These are phyloP conservation scores for Coluber constrictor DNA, from an alignment of 2,797 vertebrate species.

Conservation along the genomic window DNA sequence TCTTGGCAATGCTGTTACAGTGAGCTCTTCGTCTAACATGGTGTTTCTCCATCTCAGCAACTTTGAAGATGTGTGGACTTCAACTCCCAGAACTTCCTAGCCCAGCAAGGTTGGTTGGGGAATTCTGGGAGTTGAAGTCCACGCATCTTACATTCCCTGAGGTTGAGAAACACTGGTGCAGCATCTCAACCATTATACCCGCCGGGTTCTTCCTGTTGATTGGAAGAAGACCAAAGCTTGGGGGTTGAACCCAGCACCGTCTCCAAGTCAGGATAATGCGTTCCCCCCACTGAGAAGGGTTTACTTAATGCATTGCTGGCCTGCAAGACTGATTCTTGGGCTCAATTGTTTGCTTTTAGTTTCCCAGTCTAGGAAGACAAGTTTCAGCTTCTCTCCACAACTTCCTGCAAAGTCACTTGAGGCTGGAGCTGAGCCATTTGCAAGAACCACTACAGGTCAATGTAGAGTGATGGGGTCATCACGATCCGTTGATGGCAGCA, in stretches of 20 bases:
- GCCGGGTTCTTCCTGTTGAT: not conserved
- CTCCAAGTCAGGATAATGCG: not conserved
- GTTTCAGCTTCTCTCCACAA: not conserved
- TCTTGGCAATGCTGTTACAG: no score
- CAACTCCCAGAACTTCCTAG: not conserved
- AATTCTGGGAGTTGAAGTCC: not conserved
- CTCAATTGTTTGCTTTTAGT: not conserved
- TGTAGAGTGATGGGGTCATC: not conserved
- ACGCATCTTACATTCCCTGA: not conserved
- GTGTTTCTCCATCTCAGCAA: not conserved
- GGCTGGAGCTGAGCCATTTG: not conserved
- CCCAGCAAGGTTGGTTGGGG: not conserved
- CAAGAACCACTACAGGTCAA: not conserved
- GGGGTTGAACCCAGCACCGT: not conserved
- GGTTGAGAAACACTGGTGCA: not conserved
- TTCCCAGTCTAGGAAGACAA: not conserved
- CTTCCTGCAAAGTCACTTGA: not conserved
- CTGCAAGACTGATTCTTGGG: not conserved
- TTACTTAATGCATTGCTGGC: not conserved
- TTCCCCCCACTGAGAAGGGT: not conserved
- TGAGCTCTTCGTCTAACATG: not conserved
- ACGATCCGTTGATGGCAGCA: not conserved
- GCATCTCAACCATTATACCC: not conserved
- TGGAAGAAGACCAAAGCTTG: not conserved
- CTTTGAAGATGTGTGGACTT: not conserved